Base-by-base conservation (phyloP, 2,113 vertebrate genomes). In the Hydrochoerus hydrochaeris region DNA sequence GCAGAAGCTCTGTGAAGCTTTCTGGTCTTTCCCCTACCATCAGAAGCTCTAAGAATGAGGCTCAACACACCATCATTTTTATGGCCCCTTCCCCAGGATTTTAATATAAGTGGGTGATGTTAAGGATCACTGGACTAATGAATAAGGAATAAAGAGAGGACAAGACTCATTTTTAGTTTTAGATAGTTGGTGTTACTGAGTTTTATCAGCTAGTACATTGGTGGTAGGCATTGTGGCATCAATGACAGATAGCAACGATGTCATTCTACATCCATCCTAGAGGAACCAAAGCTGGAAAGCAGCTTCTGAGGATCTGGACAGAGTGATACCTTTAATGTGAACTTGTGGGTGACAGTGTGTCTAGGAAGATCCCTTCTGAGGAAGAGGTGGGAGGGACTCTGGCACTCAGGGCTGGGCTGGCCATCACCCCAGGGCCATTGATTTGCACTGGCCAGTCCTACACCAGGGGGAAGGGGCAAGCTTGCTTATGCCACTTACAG, bases 191-290 rank as follows among this genome's bases (percentile, higher is more conserved):
- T n/a, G 22, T 91, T n/a, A 24, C 63, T 90, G 28, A 49, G 12
- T 62, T 82, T 94, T 62, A 60, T 17, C 63, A 41, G 38, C 84
- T 41, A 35, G 77, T 41, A 26, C 10, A 35, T n/a, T 54, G 3
- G 46, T 38, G 2, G 14, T 41, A n/a, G 32, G 4, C 1, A 0
- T 62, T 52, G 65, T n/a, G 77, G 60, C 38, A 0, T 54, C 62
- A 57, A 0, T 58, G n/a, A 81, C 73, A 86, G 73, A 41, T 11
- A 69, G 35, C 22, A n/a, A 75, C 26, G 41, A 14, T 63, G 35
- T 62, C 82, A 20, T 85, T 73, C 41, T 22, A 30, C n/a, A 35
- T 17, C 49, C 46, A 52, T 63, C 69, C 75, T 26, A 78, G 35
- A 85, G 11, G 16, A 85, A 22, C 24, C 28, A 78, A 49, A 28